These are phyloP conservation scores for Hemiprocne comata DNA, from an alignment of 2,113 vertebrate genomes.

Conservation along the genomic window DNA sequence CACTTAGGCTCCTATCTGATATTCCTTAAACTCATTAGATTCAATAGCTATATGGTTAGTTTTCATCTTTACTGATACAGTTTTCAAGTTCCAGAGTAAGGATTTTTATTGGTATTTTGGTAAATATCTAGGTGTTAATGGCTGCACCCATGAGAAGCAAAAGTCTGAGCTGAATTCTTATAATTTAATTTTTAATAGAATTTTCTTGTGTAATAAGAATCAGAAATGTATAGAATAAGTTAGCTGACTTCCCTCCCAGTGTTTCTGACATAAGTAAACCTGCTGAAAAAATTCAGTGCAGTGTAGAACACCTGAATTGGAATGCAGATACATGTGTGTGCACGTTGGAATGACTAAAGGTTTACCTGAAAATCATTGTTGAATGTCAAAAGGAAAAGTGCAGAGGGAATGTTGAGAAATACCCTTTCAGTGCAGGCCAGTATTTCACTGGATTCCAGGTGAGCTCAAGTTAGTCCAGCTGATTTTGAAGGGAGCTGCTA, in stretches of 20 bases:
- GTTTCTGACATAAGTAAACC: neutral
- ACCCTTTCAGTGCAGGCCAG: neutral
- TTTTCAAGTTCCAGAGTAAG: neutral
- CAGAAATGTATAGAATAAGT: neutral
- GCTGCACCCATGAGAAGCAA: neutral
- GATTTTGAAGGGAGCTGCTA: neutral
- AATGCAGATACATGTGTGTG: accelerated
- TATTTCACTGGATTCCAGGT: neutral
- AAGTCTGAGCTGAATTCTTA: neutral
- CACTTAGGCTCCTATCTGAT: no score
- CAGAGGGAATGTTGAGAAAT: neutral
- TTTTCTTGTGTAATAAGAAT: neutral
- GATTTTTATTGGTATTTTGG: neutral
- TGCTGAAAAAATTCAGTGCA: neutral
- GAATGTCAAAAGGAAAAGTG: neutral
- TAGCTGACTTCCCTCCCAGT: neutral
- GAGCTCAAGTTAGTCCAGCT: neutral
- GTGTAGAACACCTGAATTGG: neutral
- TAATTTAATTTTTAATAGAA: neutral
- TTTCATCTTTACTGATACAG: neutral
- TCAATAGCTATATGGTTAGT: neutral
- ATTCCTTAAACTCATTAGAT: neutral
- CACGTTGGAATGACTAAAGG: neutral
- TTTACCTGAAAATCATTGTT: neutral
- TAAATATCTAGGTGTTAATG: neutral